Conservation (phyloP, 2,113 vertebrate species). For the Toxostoma redivivum region DNA sequence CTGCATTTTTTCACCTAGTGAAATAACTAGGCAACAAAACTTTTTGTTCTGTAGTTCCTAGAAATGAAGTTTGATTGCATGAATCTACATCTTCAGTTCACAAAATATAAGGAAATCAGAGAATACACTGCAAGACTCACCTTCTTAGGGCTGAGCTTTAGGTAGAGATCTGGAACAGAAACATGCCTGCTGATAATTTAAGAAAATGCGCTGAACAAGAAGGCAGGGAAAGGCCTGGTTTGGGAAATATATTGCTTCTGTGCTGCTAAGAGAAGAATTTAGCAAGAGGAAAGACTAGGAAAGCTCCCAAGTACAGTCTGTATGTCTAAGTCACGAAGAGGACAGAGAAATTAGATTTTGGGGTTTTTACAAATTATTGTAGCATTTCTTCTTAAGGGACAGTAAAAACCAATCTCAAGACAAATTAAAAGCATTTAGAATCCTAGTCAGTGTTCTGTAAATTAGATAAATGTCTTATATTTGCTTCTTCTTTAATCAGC, state of each 20-base stretch:
- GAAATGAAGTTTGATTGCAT: neutral
- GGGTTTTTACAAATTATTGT: neutral
- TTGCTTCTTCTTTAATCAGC: neutral
- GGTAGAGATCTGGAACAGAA: neutral
- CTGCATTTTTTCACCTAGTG: neutral
- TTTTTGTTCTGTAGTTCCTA: neutral
- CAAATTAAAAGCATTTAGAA: neutral
- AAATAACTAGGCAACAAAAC: neutral
- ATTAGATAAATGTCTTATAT: neutral
- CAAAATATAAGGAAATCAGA: neutral
- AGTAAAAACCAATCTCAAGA: neutral
- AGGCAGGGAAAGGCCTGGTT: accelerated
- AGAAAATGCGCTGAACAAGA: neutral
- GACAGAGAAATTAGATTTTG: neutral
- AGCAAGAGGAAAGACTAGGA: neutral
- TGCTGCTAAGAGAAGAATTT: neutral
- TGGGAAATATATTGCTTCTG: neutral
- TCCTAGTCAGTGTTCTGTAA: neutral
- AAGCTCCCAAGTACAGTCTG: neutral
- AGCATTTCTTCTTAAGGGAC: neutral
- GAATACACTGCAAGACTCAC: neutral
- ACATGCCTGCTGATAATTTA: neutral
- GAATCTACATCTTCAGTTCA: neutral
- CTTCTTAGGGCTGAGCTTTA: neutral
- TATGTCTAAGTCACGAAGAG: neutral